Evolutionary conservation across 2,888 invertebrate genomes (phyloP).

Genomic region (Choristoneura rosaceana): DNA sequence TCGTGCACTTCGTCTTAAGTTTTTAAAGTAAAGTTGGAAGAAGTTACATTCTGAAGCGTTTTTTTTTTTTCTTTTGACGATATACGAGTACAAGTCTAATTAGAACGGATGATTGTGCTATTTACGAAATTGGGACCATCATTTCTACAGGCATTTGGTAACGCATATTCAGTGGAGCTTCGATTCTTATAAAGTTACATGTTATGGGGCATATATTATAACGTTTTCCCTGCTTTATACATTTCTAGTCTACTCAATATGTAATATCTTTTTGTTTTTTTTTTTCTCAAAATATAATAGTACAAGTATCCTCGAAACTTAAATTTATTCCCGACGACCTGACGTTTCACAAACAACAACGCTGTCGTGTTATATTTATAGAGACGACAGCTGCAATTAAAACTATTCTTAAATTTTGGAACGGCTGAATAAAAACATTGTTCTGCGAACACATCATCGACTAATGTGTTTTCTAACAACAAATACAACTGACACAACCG

Average conservation of each 20-base stretch:
- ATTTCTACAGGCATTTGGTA: no score
- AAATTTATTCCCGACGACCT: slow-evolving; percentile 9
- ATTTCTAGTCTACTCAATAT: no score
- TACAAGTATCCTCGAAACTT: slow-evolving; percentile 3
- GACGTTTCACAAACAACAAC: slow-evolving; percentile 12
- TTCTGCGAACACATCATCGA: slow-evolving; percentile 3
- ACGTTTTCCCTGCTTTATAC: no score
- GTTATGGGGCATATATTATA: no score
- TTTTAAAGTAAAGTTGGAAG: not conserved
- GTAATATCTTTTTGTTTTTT: no score
- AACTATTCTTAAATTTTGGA: slow-evolving; percentile 20
- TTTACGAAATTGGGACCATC: no score
- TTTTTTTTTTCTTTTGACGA: no score
- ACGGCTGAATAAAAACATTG: slow-evolving; percentile 9
- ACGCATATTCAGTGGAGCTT: no score
- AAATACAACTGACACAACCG: no score
- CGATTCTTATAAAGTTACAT: no score
- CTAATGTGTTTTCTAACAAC: not conserved
- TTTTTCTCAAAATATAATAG: not conserved
- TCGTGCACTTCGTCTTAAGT: not conserved
- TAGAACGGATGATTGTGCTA: no score
- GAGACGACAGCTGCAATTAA: slow-evolving; percentile 29
- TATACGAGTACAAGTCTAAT: no score
- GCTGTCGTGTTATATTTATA: slow-evolving; percentile 25
- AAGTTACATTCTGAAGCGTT: not conserved